These are phyloP conservation scores for Melopsittacus undulatus DNA, from an alignment of 2,797 vertebrate genomes.

Conservation along the genomic window DNA sequence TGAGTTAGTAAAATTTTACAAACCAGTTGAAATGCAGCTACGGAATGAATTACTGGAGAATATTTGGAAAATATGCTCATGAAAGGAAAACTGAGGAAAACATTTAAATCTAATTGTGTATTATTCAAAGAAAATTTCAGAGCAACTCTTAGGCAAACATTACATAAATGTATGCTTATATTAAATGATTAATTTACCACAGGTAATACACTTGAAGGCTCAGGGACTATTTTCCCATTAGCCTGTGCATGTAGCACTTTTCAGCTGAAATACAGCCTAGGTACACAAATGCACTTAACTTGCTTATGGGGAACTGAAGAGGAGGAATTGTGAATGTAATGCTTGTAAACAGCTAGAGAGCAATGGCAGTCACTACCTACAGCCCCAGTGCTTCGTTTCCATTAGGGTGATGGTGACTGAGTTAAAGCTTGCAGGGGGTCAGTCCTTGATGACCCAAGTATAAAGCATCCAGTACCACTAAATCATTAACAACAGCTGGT, in stretches of 20 bases:
- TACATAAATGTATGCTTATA: slow-evolving; percentile 62
- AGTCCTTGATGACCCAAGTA: not conserved
- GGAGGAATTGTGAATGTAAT: not conserved
- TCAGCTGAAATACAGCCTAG: slow-evolving; percentile 28
- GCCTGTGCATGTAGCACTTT: not conserved
- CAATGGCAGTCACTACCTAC: not conserved
- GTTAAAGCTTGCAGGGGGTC: not conserved
- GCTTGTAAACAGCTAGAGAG: not conserved
- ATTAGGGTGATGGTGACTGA: not conserved
- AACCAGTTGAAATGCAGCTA: slow-evolving; percentile 48
- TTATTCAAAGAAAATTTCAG: slow-evolving; percentile 57
- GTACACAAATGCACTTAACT: slow-evolving; percentile 2
- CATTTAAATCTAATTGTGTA: slow-evolving; percentile 61
- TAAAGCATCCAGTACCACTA: not conserved
- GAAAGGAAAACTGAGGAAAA: slow-evolving; percentile 60
- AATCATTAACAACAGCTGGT: not conserved
- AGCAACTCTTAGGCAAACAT: slow-evolving; percentile 37
- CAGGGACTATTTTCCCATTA: slow-evolving; percentile 58
- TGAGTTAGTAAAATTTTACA: slow-evolving; percentile 63
- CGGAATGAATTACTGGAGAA: slow-evolving; percentile 46
- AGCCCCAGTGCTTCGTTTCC: not conserved
- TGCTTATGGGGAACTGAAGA: not conserved
- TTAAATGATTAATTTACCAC: slow-evolving; percentile 63
- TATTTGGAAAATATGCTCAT: slow-evolving; percentile 57
- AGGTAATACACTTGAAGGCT: slow-evolving; percentile 54